A percentile compares a stretch with the other conserved stretches of the same genome.
phyloP scores from a whole-genome alignment of 2,113 vertebrate genomes.

The Phaetusa simplex region DNA sequence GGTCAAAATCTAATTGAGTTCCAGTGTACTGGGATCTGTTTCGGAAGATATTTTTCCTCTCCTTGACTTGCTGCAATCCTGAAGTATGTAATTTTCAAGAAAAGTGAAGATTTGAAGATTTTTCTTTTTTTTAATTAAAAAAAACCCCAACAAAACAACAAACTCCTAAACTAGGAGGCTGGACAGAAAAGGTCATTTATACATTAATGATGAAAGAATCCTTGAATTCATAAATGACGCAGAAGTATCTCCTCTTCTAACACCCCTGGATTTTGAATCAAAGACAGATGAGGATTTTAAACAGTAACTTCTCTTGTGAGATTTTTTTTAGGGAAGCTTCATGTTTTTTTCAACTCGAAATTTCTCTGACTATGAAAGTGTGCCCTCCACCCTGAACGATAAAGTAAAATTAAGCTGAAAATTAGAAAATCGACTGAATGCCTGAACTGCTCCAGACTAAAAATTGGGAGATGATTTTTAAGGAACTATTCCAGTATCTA shows the following conservation, averaged over 20 bases:
- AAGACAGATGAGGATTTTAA: slow-evolving; percentile 17
- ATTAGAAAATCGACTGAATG: not conserved
- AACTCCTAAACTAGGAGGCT: not conserved
- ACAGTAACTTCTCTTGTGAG: not conserved
- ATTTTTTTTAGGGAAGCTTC: not conserved
- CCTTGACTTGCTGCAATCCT: not conserved
- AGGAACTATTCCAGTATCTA: not conserved
- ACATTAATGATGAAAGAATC: slow-evolving; percentile 45
- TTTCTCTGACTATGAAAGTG: not conserved
- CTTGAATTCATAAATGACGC: slow-evolving; percentile 2
- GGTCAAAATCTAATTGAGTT: slow-evolving; percentile 62
- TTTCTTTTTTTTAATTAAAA: not conserved
- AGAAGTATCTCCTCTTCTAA: not conserved
- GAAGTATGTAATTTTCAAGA: not conserved
- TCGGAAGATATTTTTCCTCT: not conserved
- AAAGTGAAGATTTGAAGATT: not conserved
- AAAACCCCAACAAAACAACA: not conserved
- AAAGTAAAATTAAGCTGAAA: not conserved
- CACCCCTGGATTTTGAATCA: slow-evolving; percentile 20
- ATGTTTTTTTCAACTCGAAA: not conserved
- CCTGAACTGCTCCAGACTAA: not conserved
- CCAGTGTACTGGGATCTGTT: not conserved
- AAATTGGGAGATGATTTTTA: not conserved
- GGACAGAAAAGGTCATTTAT: slow-evolving; percentile 24
- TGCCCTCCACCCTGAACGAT: not conserved